A percentile compares a stretch with the other conserved stretches of the same genome.
Evolutionary conservation across 1,140 invertebrate genomes (phyloP).

Genomic region (Stenopsyche tienmushanensis): DNA sequence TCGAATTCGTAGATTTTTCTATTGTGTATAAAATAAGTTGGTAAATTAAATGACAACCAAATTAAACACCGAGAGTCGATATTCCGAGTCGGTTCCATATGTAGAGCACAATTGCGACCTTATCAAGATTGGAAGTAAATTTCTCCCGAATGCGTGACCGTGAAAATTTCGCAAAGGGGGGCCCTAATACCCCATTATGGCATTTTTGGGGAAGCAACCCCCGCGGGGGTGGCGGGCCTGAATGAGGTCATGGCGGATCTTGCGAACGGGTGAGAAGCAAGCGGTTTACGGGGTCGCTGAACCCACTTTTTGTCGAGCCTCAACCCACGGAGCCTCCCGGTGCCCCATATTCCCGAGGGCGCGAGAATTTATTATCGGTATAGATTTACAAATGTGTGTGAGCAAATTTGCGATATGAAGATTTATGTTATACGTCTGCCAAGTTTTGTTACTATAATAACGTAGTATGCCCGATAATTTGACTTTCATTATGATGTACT

Average conservation of each 20-base stretch:
- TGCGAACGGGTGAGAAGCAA: not conserved
- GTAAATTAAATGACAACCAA: no score
- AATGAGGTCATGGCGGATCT: not conserved
- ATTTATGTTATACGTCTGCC: not conserved
- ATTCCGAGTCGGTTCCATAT: no score
- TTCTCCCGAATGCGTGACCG: constrained; percentile 1
- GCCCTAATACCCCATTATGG: no score
- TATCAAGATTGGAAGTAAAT: not conserved
- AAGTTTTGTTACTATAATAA: no score
- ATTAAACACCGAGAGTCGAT: no score
- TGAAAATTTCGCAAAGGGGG: constrained; percentile 8
- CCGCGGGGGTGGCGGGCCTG: not conserved
- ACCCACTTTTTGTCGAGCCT: not conserved
- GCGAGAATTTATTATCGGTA: constrained; percentile 25
- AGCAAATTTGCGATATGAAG: not conserved
- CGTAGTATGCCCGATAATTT: not conserved
- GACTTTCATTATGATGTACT: not conserved
- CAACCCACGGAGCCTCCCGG: not conserved
- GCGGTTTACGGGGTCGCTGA: constrained; percentile 9
- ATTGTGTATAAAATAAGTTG: no score
- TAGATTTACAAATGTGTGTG: constrained; percentile 10
- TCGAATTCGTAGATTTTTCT: no score
- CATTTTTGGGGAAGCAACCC: not conserved
- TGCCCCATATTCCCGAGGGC: constrained; percentile 24
- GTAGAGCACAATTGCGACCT: not conserved